Base-by-base conservation (phyloP, 2,797 vertebrate genomes). In the Neostethus bicornis region DNA sequence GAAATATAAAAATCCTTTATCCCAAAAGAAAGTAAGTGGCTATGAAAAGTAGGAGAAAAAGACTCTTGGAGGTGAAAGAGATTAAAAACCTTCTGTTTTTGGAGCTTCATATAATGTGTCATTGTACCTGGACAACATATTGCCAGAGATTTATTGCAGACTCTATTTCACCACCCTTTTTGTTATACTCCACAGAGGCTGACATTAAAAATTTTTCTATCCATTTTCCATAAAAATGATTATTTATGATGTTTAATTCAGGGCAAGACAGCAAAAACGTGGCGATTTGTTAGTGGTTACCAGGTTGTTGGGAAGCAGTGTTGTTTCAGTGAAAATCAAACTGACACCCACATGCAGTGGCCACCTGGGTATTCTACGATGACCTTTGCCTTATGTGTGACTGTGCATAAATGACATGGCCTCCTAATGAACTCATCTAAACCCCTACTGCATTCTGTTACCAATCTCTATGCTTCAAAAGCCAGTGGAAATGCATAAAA, bases 391-490 rank as follows among this genome's bases (percentile, higher is more conserved):
- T 83, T 72, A 54, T 64, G 66, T 84, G 85, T 88, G 84, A 80
- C 85, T 79, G 77, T 82, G 85, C 84, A 86, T 83, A 82, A 88
- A 89, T 79, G 82, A 80, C 80, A 51, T 79, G 77, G 76, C 82
- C 82, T 76, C 70, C 75, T 86, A 87, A 89, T 89, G 87, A 90
- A 89, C 85, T 87, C 83, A 84, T 88, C 80, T 66, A 80, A 81
- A 71, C 60, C 70, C 75, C 67, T 47, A 66, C 81, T 73, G 73
- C 51, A 80, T 65, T 53, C 69, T 66, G 61, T 31, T 20, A 74
- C 64, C 62, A 60, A 35, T 50, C n/a, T n/a, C n/a, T n/a, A 65
- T 66, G 65, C 79, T 46, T 68, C 59, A 61, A 74, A 56, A 47
- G 68, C 62, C 61, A 9, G 49, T 57, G 10, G 43, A 19, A 51